These are phyloP conservation scores for Apeira syringaria DNA, from an alignment of 2,888 invertebrate genomes.

Conservation along the genomic window DNA sequence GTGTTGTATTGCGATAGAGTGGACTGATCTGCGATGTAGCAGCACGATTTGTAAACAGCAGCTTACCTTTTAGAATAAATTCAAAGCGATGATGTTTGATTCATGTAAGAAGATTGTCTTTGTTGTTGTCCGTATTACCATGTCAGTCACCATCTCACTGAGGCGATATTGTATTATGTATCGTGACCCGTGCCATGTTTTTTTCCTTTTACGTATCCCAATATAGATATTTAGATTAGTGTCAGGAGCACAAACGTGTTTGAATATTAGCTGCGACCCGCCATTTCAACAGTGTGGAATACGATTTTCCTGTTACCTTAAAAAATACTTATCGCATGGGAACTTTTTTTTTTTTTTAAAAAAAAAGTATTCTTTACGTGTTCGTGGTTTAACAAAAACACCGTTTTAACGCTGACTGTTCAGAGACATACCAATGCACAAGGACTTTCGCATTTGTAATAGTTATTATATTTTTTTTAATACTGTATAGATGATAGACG, in stretches of 20 bases:
- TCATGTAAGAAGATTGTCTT: slow-evolving; percentile 30
- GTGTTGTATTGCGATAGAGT: not conserved
- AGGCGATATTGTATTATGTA: slow-evolving; percentile 6
- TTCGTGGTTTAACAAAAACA: too few relatives aligned
- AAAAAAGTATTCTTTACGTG: too few relatives aligned
- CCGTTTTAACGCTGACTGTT: too few relatives aligned
- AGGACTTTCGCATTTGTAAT: too few relatives aligned
- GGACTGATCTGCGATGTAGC: slow-evolving; percentile 42
- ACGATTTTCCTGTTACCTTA: too few relatives aligned
- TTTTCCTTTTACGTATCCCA: slow-evolving; percentile 3
- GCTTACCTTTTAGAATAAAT: slow-evolving; percentile 37
- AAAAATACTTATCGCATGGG: too few relatives aligned
- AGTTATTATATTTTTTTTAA: too few relatives aligned
- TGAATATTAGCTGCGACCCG: too few relatives aligned
- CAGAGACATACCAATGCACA: too few relatives aligned
- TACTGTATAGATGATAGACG: too few relatives aligned
- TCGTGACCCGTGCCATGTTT: slow-evolving; percentile 1
- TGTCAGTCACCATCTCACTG: slow-evolving; percentile 15
- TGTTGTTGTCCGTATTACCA: slow-evolving; percentile 23
- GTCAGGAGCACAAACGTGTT: not conserved
- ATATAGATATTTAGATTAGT: not conserved
- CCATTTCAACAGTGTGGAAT: too few relatives aligned
- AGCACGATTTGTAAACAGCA: slow-evolving; percentile 31
- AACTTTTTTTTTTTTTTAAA: too few relatives aligned
- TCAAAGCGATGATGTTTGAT: slow-evolving; percentile 39